phyloP scores from a whole-genome alignment of 2,113 vertebrate species.

The Macrotis lagotis region DNA sequence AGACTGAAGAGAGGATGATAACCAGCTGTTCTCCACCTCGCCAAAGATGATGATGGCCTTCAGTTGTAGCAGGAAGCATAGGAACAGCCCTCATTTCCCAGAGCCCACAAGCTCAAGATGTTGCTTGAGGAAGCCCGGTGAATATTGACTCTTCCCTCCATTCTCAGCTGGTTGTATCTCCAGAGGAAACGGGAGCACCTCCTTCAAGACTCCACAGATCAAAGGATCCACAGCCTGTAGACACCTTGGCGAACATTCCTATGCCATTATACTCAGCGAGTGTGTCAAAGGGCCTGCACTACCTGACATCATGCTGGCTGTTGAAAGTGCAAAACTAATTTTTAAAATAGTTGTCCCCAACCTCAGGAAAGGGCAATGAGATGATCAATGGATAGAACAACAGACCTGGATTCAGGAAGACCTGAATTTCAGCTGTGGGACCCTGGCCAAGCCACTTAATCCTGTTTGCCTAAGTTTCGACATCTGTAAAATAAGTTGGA shows the following conservation, averaged over 20 bases:
- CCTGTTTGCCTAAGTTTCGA: too few species aligned
- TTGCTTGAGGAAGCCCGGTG: not conserved
- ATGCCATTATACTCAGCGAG: not conserved
- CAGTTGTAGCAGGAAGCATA: not conserved
- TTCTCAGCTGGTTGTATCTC: conserved; percentile 5
- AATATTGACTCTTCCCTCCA: not conserved
- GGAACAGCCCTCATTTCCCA: not conserved
- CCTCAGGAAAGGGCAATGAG: not conserved
- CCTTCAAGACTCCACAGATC: not conserved
- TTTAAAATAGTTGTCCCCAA: not conserved
- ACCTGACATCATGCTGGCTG: too few species aligned
- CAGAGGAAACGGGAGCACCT: not conserved
- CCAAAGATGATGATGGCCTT: not conserved
- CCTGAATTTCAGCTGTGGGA: not conserved
- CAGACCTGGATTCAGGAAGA: not conserved
- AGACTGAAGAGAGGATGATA: not conserved
- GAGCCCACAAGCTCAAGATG: not conserved
- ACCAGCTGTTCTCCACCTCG: not conserved
- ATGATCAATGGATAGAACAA: not conserved
- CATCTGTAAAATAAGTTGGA: too few species aligned
- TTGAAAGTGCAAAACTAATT: not conserved
- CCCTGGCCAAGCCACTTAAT: too few species aligned
- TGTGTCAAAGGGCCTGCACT: not conserved
- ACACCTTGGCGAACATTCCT: not conserved
- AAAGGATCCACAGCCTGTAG: not conserved